Evolutionary conservation across 1,140 invertebrate genomes (phyloP), one percentile per base, ranked within the genome.

Genomic region (Luehdorfia chinensis): DNA sequence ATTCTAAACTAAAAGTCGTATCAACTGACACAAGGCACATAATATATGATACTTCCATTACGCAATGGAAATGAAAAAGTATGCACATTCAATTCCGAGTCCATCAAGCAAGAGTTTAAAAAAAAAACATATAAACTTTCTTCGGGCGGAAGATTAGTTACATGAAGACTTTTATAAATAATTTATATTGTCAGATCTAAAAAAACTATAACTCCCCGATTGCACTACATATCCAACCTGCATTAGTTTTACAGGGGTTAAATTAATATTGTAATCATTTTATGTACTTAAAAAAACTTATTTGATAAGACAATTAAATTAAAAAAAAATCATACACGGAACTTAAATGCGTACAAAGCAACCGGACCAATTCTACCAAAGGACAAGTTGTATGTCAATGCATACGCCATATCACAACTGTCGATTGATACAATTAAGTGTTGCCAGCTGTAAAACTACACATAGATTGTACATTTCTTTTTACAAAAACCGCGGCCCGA

Each of bases 211-310:
- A 60, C 50, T 52, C 57, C n/a, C 62, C 39, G 55, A 77, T 77
- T 77, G 69, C 71, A 77, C 74, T 43, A 55, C 30, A 57, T 9
- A 9, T 37, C 34, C 34, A 18, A n/a, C n/a, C n/a, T n/a, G n/a
- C n/a, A n/a, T n/a, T n/a, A n/a, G n/a, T n/a, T n/a, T n/a, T n/a
- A n/a, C n/a, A n/a, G n/a, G n/a, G n/a, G n/a, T n/a, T n/a, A n/a
- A n/a, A n/a, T n/a, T n/a, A n/a, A n/a, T 46, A 44, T 9, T 5
- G 51, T 59, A 48, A 48, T 59, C 64, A 48, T 31, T 39, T 37
- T 62, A 59, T 74, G 63, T 69, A 66, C 63, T 71, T 64, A 65
- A 57, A 37, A 51, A 59, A 73, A 43, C 66, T 64, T 71, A 68
- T 59, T 60, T 32, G 31, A 54, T 47, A 50, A 62, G 58, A 55